These are phyloP conservation scores for Bagarius yarrelli DNA, from an alignment of 2,113 vertebrate genomes.

Conservation along the genomic window DNA sequence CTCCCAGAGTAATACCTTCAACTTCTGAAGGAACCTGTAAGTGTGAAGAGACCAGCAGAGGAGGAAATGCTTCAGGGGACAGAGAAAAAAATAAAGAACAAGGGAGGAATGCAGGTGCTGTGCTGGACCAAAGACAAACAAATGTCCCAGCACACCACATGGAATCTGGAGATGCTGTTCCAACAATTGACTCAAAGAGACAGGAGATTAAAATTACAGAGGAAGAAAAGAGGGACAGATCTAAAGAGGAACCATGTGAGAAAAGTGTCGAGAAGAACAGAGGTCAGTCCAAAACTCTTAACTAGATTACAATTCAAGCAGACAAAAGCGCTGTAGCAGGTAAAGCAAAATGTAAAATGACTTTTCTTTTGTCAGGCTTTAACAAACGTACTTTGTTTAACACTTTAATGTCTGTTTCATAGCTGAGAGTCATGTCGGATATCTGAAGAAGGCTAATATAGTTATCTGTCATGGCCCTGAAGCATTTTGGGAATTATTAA, in stretches of 20 bases:
- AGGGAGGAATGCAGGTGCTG: conserved; percentile 42
- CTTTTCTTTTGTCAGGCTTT: not conserved
- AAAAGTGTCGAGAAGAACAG: conserved; percentile 69
- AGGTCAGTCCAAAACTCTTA: conserved; percentile 57
- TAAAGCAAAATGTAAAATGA: not conserved
- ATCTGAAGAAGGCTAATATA: not conserved
- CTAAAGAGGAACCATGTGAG: conserved; percentile 76
- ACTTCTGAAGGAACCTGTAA: not conserved
- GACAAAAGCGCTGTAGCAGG: not conserved
- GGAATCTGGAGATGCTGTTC: conserved; percentile 46
- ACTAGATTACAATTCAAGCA: not conserved
- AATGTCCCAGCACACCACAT: conserved; percentile 37
- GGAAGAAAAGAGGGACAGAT: conserved; percentile 76
- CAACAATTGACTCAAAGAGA: conserved; percentile 32
- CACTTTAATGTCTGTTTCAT: not conserved
- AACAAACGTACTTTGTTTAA: not conserved
- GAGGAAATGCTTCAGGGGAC: not conserved
- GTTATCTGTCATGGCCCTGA: not conserved
- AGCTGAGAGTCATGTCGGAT: conserved; percentile 8
- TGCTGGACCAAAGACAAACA: conserved; percentile 34
- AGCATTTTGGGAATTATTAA: not conserved
- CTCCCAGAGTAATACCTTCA: not conserved
- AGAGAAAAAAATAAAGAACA: conserved; percentile 17
- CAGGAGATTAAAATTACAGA: conserved; percentile 19
- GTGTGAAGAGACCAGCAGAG: not conserved